Percentiles rank a stretch among this genome's conserved stretches.
These are phyloP conservation scores for Pollenia labialis DNA, from an alignment of 2,888 invertebrate genomes.

Conservation along the genomic window DNA sequence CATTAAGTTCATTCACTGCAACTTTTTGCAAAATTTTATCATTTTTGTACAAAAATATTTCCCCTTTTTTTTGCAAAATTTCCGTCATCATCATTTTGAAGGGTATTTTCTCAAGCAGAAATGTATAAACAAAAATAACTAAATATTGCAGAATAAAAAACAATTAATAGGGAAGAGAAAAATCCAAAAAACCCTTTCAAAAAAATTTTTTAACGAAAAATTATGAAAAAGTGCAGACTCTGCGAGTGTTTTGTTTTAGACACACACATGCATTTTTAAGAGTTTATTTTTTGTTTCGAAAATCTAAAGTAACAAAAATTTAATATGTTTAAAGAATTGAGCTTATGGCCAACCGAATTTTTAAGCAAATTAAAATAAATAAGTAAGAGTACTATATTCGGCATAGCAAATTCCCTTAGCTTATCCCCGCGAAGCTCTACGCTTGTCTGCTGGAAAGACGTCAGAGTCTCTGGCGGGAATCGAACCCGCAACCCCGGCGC, in stretches of 20 bases:
- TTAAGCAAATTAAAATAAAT: background rate
- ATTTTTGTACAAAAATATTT: conserved; percentile 13
- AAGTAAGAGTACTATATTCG: too few species aligned
- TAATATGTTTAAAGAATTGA: conserved; percentile 12
- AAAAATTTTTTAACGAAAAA: conserved; percentile 36
- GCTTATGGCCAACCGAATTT: conserved; percentile 2
- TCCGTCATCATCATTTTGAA: conserved; percentile 49
- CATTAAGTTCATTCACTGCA: conserved; percentile 68
- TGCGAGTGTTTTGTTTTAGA: background rate
- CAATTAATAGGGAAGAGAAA: background rate
- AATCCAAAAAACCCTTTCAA: conserved; percentile 7
- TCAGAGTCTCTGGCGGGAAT: too few species aligned
- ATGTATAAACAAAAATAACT: conserved; percentile 42
- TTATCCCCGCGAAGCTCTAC: too few species aligned
- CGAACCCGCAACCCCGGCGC: too few species aligned
- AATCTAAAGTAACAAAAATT: background rate
- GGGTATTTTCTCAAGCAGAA: conserved; percentile 58
- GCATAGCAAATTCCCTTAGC: too few species aligned
- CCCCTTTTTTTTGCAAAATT: conserved; percentile 40
- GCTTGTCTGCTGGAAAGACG: too few species aligned
- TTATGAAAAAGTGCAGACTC: conserved; percentile 50
- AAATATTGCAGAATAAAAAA: background rate
- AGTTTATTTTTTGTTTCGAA: background rate
- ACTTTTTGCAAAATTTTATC: background rate
- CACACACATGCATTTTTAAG: background rate